Evolutionary conservation across 2,888 invertebrate genomes (phyloP).

Genomic region (Ashinkailepas kermadecensis): DNA sequence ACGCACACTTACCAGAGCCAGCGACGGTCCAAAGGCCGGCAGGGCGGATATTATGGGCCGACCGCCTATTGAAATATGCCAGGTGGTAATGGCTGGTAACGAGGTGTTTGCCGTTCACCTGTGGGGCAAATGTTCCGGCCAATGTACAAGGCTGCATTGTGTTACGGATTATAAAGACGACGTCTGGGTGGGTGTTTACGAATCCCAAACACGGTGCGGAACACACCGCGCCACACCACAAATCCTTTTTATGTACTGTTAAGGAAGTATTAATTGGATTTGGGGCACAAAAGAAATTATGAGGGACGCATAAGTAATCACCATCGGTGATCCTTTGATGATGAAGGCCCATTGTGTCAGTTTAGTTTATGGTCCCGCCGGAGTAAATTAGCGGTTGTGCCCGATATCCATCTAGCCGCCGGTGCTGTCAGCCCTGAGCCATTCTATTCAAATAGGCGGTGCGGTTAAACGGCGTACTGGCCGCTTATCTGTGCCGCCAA

Average conservation of each 20-base stretch:
- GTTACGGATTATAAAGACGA: not conserved
- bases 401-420: not conserved
- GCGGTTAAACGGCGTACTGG: not conserved
- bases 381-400: not conserved
- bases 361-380: not conserved
- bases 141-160: not conserved
- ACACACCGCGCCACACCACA: not conserved
- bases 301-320: constrained; percentile 2
- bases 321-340: not conserved
- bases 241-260: constrained; percentile 11
- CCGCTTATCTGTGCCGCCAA: not conserved
- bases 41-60: not conserved
- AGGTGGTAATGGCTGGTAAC: constrained; percentile 10
- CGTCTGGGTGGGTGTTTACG: not conserved
- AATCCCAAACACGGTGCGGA: not conserved
- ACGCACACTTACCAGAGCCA: too few species aligned
- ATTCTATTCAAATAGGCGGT: constrained; percentile 17
- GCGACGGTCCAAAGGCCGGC: too few species aligned
- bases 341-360: constrained; percentile 10
- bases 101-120: not conserved
- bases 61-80: constrained; percentile 16
- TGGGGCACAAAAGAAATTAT: constrained; percentile 9
- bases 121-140: not conserved
- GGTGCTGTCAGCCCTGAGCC: not conserved
- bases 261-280: constrained; percentile 18